A percentile compares a stretch with the other conserved stretches of the same genome.
These are phyloP conservation scores for Lagria hirta DNA, from an alignment of 2,888 invertebrate species.

Conservation along the genomic window DNA sequence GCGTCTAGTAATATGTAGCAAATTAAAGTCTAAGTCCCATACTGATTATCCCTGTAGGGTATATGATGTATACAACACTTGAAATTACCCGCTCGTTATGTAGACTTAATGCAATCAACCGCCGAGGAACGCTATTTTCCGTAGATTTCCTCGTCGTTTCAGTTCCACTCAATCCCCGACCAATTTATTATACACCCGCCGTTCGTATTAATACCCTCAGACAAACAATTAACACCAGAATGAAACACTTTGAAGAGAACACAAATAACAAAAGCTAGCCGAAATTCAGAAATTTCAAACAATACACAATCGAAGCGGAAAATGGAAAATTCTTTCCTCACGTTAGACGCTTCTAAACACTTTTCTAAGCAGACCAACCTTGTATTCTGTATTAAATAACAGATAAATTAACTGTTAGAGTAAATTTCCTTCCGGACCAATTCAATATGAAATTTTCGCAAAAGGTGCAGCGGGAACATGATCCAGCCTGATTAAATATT, in stretches of 20 bases:
- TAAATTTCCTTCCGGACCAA: too few species aligned
- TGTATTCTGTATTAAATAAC: too few species aligned
- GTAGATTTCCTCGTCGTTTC: conserved; percentile 22
- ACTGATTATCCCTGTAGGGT: too few species aligned
- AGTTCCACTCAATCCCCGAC: conserved; percentile 30
- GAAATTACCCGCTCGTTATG: conserved; percentile 26
- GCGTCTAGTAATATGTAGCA: too few species aligned
- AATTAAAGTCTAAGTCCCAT: too few species aligned
- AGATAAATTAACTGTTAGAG: too few species aligned
- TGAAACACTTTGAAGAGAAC: conserved; percentile 28
- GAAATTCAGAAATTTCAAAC: conserved; percentile 24
- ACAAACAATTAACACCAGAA: conserved; percentile 31
- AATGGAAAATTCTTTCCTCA: too few species aligned
- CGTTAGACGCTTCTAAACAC: too few species aligned
- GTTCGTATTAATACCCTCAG: conserved; percentile 27
- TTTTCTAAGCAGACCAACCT: too few species aligned
- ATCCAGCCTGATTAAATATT: too few species aligned
- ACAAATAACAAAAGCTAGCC: conserved; percentile 28
- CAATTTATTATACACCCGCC: conserved; percentile 33
- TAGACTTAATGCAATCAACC: conserved; percentile 25
- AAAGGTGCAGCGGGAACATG: too few species aligned
- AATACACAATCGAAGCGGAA: conserved; percentile 26
- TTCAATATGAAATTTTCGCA: too few species aligned
- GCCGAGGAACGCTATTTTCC: conserved; percentile 24
- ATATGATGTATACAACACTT: conserved; percentile 16